A percentile compares a stretch with the other conserved stretches of the same genome.
phyloP scores from a whole-genome alignment of 1,140 invertebrate genomes.

The Drosophila grimshawi region DNA sequence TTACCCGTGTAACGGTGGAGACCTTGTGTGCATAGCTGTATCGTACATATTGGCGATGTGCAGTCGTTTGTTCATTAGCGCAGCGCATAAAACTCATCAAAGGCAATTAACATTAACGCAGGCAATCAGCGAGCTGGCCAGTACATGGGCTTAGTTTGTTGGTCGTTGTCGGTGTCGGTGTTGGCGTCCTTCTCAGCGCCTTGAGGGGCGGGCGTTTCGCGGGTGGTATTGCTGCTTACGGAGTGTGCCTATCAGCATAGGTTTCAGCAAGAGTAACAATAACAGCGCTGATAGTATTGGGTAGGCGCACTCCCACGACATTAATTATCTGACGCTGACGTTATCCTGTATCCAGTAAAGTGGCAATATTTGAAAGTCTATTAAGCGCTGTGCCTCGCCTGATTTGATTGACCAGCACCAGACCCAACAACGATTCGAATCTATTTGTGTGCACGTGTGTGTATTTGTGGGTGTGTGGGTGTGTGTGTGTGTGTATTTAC shows the following conservation, averaged over 20 bases:
- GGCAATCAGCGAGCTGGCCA: slow-evolving; percentile 65
- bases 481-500: slow-evolving; percentile 19
- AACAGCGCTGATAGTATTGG: slow-evolving; percentile 1
- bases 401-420: slow-evolving; percentile 50
- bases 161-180: no score
- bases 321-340: slow-evolving; percentile 70
- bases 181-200: slow-evolving; percentile 45
- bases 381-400: slow-evolving; percentile 67
- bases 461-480: background rate
- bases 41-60: slow-evolving; percentile 70
- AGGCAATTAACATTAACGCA: slow-evolving; percentile 81
- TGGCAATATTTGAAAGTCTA: slow-evolving; percentile 83
- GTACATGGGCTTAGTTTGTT: slow-evolving; percentile 8
- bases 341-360: slow-evolving; percentile 62
- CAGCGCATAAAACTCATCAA: slow-evolving; percentile 81
- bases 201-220: slow-evolving; percentile 39
- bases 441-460: slow-evolving; percentile 33
- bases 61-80: slow-evolving; percentile 82
- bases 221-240: background rate
- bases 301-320: slow-evolving; percentile 61
- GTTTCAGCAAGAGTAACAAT: no score
- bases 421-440: slow-evolving; percentile 35
- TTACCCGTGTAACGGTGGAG: background rate
- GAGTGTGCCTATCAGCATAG: no score
- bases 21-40: slow-evolving; percentile 39